Percentiles rank a stretch among this genome's conserved stretches.
These are phyloP conservation scores for Acanthococcus lagerstroemiae DNA, from an alignment of 2,888 invertebrate genomes.

Conservation along the genomic window DNA sequence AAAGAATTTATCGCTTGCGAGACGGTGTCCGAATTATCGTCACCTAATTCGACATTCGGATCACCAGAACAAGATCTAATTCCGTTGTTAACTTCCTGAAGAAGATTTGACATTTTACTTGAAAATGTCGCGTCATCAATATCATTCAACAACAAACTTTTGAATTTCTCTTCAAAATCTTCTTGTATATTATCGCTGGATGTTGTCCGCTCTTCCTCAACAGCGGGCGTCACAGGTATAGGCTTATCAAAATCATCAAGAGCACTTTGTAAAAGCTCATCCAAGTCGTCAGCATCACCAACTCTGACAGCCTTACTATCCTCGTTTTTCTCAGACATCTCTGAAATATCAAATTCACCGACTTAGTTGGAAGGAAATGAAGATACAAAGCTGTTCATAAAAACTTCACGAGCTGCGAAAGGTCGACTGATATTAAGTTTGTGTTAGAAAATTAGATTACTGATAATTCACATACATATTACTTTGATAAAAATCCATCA, in stretches of 20 bases:
- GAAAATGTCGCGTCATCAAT: slow-evolving; percentile 12
- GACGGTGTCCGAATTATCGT: slow-evolving; percentile 2
- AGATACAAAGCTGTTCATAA: too few relatives aligned
- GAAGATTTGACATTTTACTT: slow-evolving; percentile 12
- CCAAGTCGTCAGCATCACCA: slow-evolving; percentile 4
- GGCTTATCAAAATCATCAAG: slow-evolving; percentile 22
- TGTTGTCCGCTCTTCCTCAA: not conserved
- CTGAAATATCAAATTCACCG: too few relatives aligned
- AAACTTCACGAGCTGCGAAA: too few relatives aligned
- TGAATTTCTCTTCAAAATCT: slow-evolving; percentile 18
- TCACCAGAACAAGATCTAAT: not conserved
- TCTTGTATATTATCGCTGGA: not conserved
- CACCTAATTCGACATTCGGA: not conserved
- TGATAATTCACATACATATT: too few relatives aligned
- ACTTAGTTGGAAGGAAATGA: too few relatives aligned
- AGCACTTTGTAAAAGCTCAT: slow-evolving; percentile 20
- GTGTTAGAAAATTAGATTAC: too few relatives aligned
- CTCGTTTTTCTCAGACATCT: not conserved
- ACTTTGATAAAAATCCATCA: too few relatives aligned
- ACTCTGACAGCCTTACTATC: not conserved
- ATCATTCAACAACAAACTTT: slow-evolving; percentile 18
- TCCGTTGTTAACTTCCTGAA: slow-evolving; percentile 4
- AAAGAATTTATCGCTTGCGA: slow-evolving; percentile 18
- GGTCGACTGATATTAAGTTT: too few relatives aligned
- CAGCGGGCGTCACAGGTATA: not conserved